Percentiles rank a stretch among this genome's conserved stretches.
These are phyloP conservation scores for Metallyticus violacea DNA, from an alignment of 2,888 invertebrate species.

Conservation along the genomic window DNA sequence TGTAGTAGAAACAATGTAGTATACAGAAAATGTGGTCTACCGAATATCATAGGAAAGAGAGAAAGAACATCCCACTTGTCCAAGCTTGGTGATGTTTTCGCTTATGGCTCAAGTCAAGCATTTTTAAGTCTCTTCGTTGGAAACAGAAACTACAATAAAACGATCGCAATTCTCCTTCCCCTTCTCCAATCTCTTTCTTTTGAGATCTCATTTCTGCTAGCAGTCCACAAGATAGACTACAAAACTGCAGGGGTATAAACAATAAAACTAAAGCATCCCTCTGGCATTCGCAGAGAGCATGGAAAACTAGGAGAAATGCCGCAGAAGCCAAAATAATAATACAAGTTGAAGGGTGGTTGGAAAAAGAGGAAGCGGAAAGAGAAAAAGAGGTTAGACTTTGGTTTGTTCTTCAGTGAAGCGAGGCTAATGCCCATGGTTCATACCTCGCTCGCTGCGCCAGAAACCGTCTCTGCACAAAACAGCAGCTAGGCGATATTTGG, in stretches of 20 bases:
- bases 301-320: neutral
- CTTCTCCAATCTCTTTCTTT: neutral
- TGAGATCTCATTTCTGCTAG: constrained; percentile 6
- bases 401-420: constrained; percentile 7
- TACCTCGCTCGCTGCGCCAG: neutral
- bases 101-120: neutral
- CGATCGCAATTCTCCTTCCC: too few species aligned
- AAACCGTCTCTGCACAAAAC: neutral
- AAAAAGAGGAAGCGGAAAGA: constrained; percentile 4
- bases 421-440: constrained; percentile 17
- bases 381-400: neutral
- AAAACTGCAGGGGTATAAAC: neutral
- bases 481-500: neutral
- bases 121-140: neutral
- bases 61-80: neutral
- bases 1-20: too few species aligned
- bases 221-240: constrained; percentile 7
- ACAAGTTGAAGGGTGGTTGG: constrained; percentile 19
- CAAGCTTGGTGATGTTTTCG: neutral
- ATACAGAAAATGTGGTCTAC: too few species aligned
- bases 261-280: neutral
- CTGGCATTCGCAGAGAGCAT: neutral
- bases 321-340: constrained; percentile 19
- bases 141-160: neutral
- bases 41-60: neutral